Evolutionary conservation across 2,888 invertebrate species (phyloP), one percentile per base, ranked within the genome.

Genomic region (Acrobeloides nanus): DNA sequence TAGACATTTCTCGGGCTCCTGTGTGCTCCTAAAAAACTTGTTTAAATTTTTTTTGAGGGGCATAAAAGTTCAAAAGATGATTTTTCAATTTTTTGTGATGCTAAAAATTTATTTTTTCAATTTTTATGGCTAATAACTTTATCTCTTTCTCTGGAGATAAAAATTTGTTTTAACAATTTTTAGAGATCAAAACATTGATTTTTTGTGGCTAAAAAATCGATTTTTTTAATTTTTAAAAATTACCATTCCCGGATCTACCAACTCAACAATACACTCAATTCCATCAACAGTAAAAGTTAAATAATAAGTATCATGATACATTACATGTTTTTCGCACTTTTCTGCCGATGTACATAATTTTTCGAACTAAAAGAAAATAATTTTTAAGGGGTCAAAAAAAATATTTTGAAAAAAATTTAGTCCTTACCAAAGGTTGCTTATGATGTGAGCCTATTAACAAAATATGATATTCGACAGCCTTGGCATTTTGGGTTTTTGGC

Each of bases 1-100:
- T 46, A 15, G 55, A 42, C 59, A 59, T 59, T 38, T 59, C 59
- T 1, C 59, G 41, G n/a, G 51, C 55, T n/a, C 59, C 59, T n/a
- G 59, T 59, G 29, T 59, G 59, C 32, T 51, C 59, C 42, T 53
- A 18, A 7, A 44, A 27, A 18, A n/a, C n/a, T n/a, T n/a, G n/a
- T n/a, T n/a, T n/a, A n/a, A n/a, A n/a, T n/a, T n/a, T n/a, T n/a
- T n/a, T n/a, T n/a, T n/a, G n/a, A n/a, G n/a, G n/a, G n/a, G 21
- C 27, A 46, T 32, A 53, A 17, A 4, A 6, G 44, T 15, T 52
- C 23, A 15, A 51, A 52, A 37, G 7, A 51, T 21, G 7, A 3
- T 18, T 23, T 34, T 12, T 1, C 1, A 12, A 23, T 12, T 12
- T 33, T 33, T 33, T 7, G 33, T 32, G 4, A 4, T 32, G 5